A percentile compares a stretch with the other conserved stretches of the same genome.
phyloP scores from a whole-genome alignment of 2,113 vertebrate genomes.

The Pristiophorus japonicus region DNA sequence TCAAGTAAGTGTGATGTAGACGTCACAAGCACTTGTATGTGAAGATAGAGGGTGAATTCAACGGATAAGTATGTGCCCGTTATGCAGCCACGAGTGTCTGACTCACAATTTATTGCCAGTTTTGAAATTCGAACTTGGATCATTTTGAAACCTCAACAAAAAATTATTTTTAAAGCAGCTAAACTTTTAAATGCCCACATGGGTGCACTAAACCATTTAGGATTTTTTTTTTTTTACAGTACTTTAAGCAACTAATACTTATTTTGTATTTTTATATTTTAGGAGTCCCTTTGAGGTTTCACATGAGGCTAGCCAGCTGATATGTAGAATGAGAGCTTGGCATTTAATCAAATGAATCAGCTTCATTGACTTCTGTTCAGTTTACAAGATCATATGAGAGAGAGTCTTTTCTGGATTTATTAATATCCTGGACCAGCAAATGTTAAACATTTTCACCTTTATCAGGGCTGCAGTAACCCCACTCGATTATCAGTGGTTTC shows the following conservation, averaged over 20 bases:
- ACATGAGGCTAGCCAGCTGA: background rate
- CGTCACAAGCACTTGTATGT: background rate
- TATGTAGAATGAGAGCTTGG: background rate
- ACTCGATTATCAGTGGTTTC: background rate
- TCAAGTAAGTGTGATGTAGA: background rate
- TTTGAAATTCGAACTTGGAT: slow-evolving; percentile 7
- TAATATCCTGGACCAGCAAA: slow-evolving; percentile 38
- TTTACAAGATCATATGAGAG: slow-evolving; percentile 31
- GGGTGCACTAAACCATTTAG: background rate
- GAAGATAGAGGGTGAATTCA: background rate
- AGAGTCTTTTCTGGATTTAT: slow-evolving; percentile 8
- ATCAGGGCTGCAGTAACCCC: slow-evolving; percentile 33
- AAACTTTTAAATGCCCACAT: background rate
- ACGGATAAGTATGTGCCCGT: background rate
- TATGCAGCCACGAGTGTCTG: no score
- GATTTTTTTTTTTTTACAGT: background rate
- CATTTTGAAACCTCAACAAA: background rate
- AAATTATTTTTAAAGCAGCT: background rate
- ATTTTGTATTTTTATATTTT: background rate
- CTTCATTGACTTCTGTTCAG: slow-evolving; percentile 32
- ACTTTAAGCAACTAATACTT: background rate
- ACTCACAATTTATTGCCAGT: background rate
- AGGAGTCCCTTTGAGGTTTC: background rate
- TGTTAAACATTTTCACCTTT: slow-evolving; percentile 35
- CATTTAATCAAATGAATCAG: slow-evolving; percentile 30